These are phyloP conservation scores for Metallyticus violacea DNA, from an alignment of 2,888 invertebrate genomes.

Conservation along the genomic window DNA sequence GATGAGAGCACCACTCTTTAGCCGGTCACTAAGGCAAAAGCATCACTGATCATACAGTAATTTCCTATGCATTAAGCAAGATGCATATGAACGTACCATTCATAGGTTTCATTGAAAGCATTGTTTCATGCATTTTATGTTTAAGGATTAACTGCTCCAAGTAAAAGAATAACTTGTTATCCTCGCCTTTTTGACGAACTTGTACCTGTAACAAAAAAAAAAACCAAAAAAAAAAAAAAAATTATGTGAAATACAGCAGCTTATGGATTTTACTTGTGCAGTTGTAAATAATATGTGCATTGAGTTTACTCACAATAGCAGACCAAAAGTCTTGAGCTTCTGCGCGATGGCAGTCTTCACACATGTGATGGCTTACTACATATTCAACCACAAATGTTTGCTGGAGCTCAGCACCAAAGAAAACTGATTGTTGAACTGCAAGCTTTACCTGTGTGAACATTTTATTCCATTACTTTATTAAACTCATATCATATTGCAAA, in stretches of 20 bases:
- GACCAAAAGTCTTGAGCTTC: constrained; percentile 99
- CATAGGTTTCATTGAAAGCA: constrained; percentile 82
- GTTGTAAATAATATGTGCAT: not conserved
- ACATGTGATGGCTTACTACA: constrained; percentile 89
- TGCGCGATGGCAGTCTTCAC: constrained; percentile 92
- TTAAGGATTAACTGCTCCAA: constrained; percentile 96
- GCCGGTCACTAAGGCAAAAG: no score
- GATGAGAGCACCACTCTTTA: no score
- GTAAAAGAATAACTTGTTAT: constrained; percentile 96
- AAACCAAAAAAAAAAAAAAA: not conserved
- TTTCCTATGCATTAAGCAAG: no score
- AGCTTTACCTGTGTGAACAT: constrained; percentile 64
- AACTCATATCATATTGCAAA: no score
- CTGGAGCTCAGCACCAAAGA: constrained; percentile 86
- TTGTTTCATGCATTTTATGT: constrained; percentile 87
- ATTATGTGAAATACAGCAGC: not conserved
- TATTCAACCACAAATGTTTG: constrained; percentile 96
- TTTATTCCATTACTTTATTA: no score
- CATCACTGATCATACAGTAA: no score
- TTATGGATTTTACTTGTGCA: not conserved
- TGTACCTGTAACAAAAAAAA: constrained; percentile 60
- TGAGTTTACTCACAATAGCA: constrained; percentile 57
- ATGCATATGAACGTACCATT: constrained; percentile 55
- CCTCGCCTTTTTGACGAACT: constrained; percentile 82
- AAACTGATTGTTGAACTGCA: constrained; percentile 92